These are phyloP conservation scores for Syritta pipiens DNA, from an alignment of 2,888 invertebrate genomes.

Conservation along the genomic window DNA sequence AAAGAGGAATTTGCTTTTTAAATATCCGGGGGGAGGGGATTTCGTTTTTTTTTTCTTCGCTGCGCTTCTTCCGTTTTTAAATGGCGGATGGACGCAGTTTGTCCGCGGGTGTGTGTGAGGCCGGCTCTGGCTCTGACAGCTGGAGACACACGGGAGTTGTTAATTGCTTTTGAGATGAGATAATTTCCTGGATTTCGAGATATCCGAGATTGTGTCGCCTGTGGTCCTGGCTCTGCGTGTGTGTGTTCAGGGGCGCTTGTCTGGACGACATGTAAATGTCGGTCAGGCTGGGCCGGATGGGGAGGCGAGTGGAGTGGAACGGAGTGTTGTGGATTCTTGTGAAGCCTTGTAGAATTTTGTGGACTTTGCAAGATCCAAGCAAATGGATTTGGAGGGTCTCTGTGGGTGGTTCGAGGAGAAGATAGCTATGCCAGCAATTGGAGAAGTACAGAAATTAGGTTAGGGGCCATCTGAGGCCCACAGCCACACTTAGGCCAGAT, in stretches of 20 bases:
- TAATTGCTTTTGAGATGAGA: constrained; percentile 55
- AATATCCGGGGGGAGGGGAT: constrained; percentile 43
- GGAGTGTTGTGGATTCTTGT: too few species aligned
- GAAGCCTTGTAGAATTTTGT: too few species aligned
- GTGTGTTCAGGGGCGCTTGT: constrained; percentile 7
- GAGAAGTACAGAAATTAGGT: too few species aligned
- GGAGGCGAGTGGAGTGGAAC: background rate
- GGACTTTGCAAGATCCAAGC: too few species aligned
- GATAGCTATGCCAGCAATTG: too few species aligned
- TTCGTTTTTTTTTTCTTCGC: constrained; percentile 5
- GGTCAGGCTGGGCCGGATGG: constrained; percentile 23
- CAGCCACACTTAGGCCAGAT: too few species aligned
- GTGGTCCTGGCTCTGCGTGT: constrained; percentile 1
- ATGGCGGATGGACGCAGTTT: too few species aligned
- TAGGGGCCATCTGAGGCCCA: too few species aligned
- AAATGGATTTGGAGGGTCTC: too few species aligned
- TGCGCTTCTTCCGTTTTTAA: constrained; percentile 38
- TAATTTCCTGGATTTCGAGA: constrained; percentile 38
- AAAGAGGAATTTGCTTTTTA: constrained; percentile 44
- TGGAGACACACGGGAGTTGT: constrained; percentile 7
- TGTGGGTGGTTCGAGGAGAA: too few species aligned
- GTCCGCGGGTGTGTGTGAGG: too few species aligned
- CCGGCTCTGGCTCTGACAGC: constrained; percentile 25
- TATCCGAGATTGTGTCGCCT: too few species aligned
- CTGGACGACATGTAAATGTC: constrained; percentile 43